phyloP scores from a whole-genome alignment of 2,113 vertebrate species.

The Ictidomys tridecemlineatus region DNA sequence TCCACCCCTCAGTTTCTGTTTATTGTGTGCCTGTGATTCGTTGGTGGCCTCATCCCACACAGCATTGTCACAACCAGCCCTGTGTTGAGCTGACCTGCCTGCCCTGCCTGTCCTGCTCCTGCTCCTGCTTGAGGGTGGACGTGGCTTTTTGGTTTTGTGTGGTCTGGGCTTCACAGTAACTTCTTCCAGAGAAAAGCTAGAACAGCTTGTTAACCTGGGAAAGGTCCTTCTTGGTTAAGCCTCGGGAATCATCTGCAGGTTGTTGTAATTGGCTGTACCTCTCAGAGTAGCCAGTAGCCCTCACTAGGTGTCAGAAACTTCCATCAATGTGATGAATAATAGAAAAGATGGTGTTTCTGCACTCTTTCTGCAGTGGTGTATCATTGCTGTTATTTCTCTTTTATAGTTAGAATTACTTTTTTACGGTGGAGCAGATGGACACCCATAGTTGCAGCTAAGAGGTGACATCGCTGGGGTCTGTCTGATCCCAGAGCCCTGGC shows the following conservation, averaged over 20 bases:
- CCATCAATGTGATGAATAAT: not conserved
- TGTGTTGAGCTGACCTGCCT: not conserved
- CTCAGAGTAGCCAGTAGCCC: not conserved
- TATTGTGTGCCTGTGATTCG: not conserved
- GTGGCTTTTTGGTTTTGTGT: constrained; percentile 43
- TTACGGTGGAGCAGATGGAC: not conserved
- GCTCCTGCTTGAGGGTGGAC: not conserved
- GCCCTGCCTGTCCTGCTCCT: not conserved
- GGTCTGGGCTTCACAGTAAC: not conserved
- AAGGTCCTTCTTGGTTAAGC: not conserved
- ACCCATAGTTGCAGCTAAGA: not conserved
- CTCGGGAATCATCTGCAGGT: not conserved
- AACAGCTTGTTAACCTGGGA: not conserved
- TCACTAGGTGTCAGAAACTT: not conserved
- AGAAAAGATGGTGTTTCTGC: not conserved
- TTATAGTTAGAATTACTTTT: not conserved
- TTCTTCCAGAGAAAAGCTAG: not conserved
- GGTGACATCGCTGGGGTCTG: not conserved
- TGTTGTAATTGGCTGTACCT: not conserved
- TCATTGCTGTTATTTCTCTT: not conserved
- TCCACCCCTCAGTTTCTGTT: constrained; percentile 30
- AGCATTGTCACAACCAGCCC: not conserved
- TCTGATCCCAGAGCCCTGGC: not conserved
- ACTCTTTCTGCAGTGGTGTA: no score
- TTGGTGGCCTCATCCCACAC: not conserved